These are phyloP conservation scores for Chalcosyrphus nemorum DNA, from an alignment of 2,888 invertebrate species.

Conservation along the genomic window DNA sequence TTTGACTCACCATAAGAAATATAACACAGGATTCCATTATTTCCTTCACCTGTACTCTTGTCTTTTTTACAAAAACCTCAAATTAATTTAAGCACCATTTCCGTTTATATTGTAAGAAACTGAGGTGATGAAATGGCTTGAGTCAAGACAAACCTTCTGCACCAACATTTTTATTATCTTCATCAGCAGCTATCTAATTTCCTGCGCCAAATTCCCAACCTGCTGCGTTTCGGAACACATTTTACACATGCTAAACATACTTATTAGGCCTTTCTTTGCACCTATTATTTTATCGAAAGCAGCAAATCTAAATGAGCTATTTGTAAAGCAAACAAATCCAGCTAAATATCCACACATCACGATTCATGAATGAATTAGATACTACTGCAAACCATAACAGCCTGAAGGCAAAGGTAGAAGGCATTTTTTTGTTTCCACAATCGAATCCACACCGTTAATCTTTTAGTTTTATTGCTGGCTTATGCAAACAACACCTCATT, in stretches of 20 bases:
- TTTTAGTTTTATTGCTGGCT: slow-evolving; percentile 40
- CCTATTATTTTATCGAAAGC: slow-evolving; percentile 55
- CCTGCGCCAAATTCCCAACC: not conserved
- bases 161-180: not conserved
- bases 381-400: slow-evolving; percentile 5
- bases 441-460: slow-evolving; percentile 30
- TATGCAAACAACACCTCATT: slow-evolving; percentile 65
- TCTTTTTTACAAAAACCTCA: too few relatives aligned
- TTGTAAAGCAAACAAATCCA: slow-evolving; percentile 69
- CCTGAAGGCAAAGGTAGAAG: not conserved
- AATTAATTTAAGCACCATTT: too few relatives aligned
- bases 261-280: slow-evolving; percentile 52
- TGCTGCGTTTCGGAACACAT: slow-evolving; percentile 13
- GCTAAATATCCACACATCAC: slow-evolving; percentile 40
- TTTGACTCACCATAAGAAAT: too few relatives aligned
- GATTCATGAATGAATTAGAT: slow-evolving; percentile 37
- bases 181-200: not conserved
- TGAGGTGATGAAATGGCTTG: not conserved
- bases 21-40: too few relatives aligned
- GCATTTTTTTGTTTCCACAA: not conserved
- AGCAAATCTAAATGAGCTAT: slow-evolving; percentile 64
- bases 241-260: slow-evolving; percentile 41
- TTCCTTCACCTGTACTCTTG: too few relatives aligned
- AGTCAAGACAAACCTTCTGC: not conserved
- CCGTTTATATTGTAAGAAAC: too few relatives aligned